Evolutionary conservation across 2,113 vertebrate species (phyloP), one percentile per base, ranked within the genome.

Genomic region (Cyphomyrus discorhynchus): DNA sequence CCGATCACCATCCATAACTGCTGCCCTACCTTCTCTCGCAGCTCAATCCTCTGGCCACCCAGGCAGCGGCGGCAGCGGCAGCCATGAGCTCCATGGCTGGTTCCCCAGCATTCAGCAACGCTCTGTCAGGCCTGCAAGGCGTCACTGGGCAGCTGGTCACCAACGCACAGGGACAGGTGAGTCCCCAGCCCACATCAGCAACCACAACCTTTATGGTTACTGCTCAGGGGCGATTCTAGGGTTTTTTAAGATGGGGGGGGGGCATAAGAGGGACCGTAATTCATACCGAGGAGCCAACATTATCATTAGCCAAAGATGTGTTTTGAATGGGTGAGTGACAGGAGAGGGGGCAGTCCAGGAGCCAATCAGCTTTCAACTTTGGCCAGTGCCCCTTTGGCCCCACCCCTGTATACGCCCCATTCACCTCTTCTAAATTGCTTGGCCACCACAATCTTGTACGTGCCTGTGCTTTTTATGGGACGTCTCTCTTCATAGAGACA

Each of bases 121-220:
- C 97, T 92, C 96, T 99, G 93, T 98, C 98, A 94, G 97, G 97
- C 93, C 97, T 99, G 93, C 98, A 99, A 93, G 98, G 98, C 90
- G 97, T 98, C 95, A 97, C 97, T 45, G 98, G 98, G 92, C 98
- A 99, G 94, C 97, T 99, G 88, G 98, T 99, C 96, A 99, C 98
- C 96, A 99, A 99, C 92, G 98, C 98, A 96, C 98, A 99, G 96
- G 98, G 98, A 97, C 98, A 99, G 98, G 98, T 99, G 95, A 97
- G 98, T 95, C 92, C 19, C n/a, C 27, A 24, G 7, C 13, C 0
- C 46, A 93, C 8, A 24, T 46, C 8, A 4, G 21, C 82, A 84
- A 42, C 3, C 45, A 13, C 35, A 35, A 21, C 11, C 35, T 85
- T 49, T 27, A 85, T 49, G 8, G 9, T 27, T 49, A 24, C 45